Evolutionary conservation across 1,140 invertebrate genomes (phyloP).

Genomic region (Formica selysi): DNA sequence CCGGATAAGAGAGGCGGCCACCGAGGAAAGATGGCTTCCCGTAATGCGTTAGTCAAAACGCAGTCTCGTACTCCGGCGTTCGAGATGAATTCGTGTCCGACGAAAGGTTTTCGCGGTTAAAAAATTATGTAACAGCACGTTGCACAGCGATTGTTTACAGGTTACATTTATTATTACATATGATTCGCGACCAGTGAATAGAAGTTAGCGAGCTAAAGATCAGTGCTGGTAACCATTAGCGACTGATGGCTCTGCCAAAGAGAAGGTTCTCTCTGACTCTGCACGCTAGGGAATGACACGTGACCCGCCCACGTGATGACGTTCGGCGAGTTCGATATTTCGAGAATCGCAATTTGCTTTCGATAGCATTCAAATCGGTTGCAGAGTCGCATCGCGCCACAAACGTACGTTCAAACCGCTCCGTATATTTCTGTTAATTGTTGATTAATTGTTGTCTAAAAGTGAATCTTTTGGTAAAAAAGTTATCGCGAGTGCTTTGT

Average conservation of each 20-base stretch:
- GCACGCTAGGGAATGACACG: no score
- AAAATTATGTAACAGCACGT: neutral
- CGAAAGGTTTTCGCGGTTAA: neutral
- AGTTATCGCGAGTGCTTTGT: neutral
- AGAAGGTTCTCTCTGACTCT: no score
- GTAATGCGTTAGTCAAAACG: slow-evolving; percentile 73
- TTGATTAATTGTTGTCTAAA: neutral
- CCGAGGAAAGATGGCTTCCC: slow-evolving; percentile 75
- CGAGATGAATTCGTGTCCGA: neutral
- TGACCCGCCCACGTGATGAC: no score
- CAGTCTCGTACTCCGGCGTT: neutral
- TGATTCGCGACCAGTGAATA: neutral
- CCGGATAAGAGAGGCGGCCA: slow-evolving; percentile 79
- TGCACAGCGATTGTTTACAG: neutral
- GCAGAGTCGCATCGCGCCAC: neutral
- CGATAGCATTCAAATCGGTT: neutral
- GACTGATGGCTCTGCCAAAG: no score
- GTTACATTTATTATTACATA: neutral
- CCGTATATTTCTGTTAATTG: neutral
- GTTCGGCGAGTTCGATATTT: neutral
- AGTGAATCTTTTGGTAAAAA: neutral
- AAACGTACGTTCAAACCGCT: no score
- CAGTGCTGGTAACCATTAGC: no score
- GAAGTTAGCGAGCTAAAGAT: no score
- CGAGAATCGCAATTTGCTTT: neutral